These are phyloP conservation scores for Ips typographus DNA, from an alignment of 1,140 invertebrate genomes.

Conservation along the genomic window DNA sequence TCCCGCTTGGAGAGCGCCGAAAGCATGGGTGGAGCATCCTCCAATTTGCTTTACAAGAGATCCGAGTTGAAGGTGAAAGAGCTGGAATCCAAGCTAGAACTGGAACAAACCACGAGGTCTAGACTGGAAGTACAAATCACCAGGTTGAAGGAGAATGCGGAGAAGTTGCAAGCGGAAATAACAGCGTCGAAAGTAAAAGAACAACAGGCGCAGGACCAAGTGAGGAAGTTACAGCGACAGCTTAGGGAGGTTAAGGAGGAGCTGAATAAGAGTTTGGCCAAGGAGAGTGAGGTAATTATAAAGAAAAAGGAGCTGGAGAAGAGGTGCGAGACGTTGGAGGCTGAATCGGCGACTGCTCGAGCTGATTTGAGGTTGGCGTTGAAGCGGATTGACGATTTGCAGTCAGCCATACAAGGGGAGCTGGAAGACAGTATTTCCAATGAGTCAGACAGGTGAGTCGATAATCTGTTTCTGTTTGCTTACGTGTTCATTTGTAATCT, in stretches of 20 bases:
- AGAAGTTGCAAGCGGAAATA: constrained; percentile 75
- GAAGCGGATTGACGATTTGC: constrained; percentile 81
- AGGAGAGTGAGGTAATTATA: constrained; percentile 71
- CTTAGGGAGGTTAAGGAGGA: constrained; percentile 72
- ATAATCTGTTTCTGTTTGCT: not conserved
- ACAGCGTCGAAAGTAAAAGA: constrained; percentile 70
- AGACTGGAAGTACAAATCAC: constrained; percentile 82
- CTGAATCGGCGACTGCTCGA: constrained; percentile 62
- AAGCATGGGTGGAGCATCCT: constrained; percentile 74
- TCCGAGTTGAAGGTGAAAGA: constrained; percentile 83
- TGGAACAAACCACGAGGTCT: constrained; percentile 82
- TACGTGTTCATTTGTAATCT: not conserved
- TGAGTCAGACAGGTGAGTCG: constrained; percentile 62
- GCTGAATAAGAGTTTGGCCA: constrained; percentile 61
- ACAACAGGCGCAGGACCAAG: constrained; percentile 71
- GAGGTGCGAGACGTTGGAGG: constrained; percentile 65
- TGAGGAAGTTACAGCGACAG: constrained; percentile 70
- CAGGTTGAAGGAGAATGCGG: constrained; percentile 80
- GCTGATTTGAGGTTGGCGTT: constrained; percentile 78
- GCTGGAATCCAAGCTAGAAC: constrained; percentile 83
- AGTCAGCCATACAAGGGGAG: constrained; percentile 79
- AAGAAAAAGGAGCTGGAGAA: constrained; percentile 71
- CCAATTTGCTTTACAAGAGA: constrained; percentile 69
- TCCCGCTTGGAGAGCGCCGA: constrained; percentile 77
- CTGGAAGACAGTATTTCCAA: constrained; percentile 64